Conservation (phyloP, 2,113 vertebrate species). For the Lathamus discolor region DNA sequence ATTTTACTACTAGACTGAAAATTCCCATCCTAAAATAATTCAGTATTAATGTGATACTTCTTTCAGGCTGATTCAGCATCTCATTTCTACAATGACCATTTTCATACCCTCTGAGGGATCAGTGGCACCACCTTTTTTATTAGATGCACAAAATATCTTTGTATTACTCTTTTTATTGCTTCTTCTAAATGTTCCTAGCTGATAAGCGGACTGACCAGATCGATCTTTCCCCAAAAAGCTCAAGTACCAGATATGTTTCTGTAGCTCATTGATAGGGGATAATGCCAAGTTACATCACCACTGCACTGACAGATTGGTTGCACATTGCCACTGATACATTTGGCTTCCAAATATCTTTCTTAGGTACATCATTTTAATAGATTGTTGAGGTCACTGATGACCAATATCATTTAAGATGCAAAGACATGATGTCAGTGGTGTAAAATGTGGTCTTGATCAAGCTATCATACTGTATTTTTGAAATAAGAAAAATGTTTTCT, state of each 20-base stretch:
- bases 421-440: slow-evolving; percentile 42
- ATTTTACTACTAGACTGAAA: background rate
- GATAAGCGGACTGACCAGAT: background rate
- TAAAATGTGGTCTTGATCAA: slow-evolving; percentile 34
- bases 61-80: slow-evolving; percentile 37
- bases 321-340: slow-evolving; percentile 7
- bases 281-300: slow-evolving; percentile 48
- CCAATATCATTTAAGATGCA: slow-evolving; percentile 19
- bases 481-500: background rate
- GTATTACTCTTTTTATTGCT: background rate
- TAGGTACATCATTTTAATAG: slow-evolving; percentile 47
- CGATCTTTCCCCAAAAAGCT: slow-evolving; percentile 44
- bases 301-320: slow-evolving; percentile 36
- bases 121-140: slow-evolving; percentile 20
- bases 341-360: slow-evolving; percentile 46
- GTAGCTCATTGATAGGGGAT: slow-evolving; percentile 23
- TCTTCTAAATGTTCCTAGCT: slow-evolving; percentile 8
- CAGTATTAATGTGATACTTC: background rate
- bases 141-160: background rate
- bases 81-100: slow-evolving; percentile 4
- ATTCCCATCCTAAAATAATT: background rate
- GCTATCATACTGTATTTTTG: background rate
- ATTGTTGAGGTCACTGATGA: background rate
- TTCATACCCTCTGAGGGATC: background rate
- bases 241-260: slow-evolving; percentile 11